These are phyloP conservation scores for Pentalonia nigronervosa DNA, from an alignment of 1,140 invertebrate genomes.

Conservation along the genomic window DNA sequence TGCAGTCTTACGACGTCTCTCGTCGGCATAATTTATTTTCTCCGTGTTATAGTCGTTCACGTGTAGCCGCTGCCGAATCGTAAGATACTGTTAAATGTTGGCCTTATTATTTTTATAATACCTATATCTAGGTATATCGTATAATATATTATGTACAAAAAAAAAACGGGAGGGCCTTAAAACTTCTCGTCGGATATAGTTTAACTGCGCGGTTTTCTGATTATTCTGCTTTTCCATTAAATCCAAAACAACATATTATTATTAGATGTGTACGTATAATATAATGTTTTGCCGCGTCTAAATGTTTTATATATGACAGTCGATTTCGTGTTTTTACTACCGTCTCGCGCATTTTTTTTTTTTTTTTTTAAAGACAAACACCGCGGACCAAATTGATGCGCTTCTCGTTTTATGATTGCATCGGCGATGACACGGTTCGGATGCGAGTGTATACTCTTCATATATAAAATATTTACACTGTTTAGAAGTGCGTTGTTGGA, in stretches of 20 bases:
- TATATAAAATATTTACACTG: neutral
- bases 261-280: neutral
- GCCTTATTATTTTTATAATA: constrained; percentile 11
- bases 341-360: neutral
- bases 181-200: neutral
- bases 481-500: neutral
- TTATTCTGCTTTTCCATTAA: neutral
- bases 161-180: neutral
- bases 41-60: neutral
- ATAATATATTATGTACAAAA: neutral
- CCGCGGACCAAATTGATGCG: neutral
- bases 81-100: neutral
- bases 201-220: neutral
- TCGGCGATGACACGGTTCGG: neutral
- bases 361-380: neutral
- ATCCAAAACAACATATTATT: constrained; percentile 19
- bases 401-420: neutral
- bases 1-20: neutral
- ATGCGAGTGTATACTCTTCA: neutral
- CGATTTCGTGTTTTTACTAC: neutral
- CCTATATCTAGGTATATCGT: neutral
- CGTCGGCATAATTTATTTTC: neutral
- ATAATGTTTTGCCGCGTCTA: neutral
- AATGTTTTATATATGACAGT: neutral
- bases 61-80: neutral